Evolutionary conservation across 2,113 vertebrate genomes (phyloP).

Genomic region (Pseudopipra pipra): DNA sequence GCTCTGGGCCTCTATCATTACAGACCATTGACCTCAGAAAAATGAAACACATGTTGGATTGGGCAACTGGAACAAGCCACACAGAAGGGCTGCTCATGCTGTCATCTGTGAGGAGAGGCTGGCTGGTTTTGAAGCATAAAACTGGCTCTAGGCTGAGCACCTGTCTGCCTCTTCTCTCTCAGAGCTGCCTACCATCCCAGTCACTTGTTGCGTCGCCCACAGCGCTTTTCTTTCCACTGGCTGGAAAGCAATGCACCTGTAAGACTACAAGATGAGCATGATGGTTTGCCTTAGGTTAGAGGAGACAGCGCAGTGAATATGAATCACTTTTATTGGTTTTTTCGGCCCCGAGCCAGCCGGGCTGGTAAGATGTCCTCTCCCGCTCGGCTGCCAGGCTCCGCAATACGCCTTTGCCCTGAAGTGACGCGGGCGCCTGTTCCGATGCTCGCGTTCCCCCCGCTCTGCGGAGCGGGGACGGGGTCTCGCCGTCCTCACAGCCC

Average conservation of each 20-base stretch:
- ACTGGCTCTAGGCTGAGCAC: background rate
- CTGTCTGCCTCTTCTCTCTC: background rate
- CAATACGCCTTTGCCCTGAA: background rate
- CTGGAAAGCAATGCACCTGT: background rate
- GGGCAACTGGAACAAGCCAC: background rate
- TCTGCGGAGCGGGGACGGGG: rapidly evolving
- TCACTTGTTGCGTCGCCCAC: background rate
- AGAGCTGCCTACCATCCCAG: background rate
- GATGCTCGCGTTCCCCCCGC: rapidly evolving
- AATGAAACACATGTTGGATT: background rate
- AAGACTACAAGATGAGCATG: rapidly evolving
- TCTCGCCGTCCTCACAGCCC: rapidly evolving
- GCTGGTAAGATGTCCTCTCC: background rate
- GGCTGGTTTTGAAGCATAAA: background rate
- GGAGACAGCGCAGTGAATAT: background rate
- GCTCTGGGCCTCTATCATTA: background rate
- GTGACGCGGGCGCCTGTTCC: background rate
- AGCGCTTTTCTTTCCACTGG: background rate
- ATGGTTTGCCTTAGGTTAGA: background rate
- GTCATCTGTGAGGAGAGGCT: background rate
- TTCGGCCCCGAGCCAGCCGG: background rate
- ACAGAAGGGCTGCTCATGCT: background rate
- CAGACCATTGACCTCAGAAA: background rate
- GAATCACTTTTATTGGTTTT: background rate
- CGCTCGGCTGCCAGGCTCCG: background rate